A percentile compares a stretch with the other conserved stretches of the same genome.
Evolutionary conservation across 1,140 invertebrate species (phyloP).

Genomic region (Drosophila kikkawai): DNA sequence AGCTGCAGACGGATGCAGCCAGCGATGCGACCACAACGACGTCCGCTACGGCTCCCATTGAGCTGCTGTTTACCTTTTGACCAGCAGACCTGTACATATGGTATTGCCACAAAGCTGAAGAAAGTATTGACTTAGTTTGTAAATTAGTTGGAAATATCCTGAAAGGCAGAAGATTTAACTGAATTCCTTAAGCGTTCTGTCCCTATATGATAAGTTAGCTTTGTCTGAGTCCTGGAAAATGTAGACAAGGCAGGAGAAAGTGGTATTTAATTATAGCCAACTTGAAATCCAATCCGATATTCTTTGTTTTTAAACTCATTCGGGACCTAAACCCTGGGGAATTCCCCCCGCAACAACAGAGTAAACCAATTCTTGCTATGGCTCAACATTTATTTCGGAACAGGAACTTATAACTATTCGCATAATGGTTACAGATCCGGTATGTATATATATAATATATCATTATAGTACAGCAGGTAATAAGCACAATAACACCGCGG

Average conservation of each 20-base stretch:
- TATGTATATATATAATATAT: slow-evolving; percentile 29
- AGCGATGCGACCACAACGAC: slow-evolving; percentile 6
- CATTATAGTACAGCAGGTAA: slow-evolving; percentile 43
- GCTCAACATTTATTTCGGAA: slow-evolving; percentile 79
- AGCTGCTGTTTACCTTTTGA: slow-evolving; percentile 30
- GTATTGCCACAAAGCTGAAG: not conserved
- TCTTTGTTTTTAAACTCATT: not conserved
- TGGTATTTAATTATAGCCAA: not conserved
- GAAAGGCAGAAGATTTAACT: not conserved
- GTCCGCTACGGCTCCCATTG: not conserved
- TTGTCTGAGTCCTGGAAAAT: not conserved
- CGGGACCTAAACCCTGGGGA: not conserved
- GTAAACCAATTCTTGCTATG: slow-evolving; percentile 18
- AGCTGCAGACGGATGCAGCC: slow-evolving; percentile 31
- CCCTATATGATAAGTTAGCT: not conserved
- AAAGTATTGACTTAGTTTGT: not conserved
- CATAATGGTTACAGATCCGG: slow-evolving; percentile 55
- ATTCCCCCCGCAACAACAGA: not conserved
- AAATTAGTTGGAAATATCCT: not conserved
- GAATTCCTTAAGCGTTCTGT: not conserved
- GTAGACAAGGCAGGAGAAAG: not conserved
- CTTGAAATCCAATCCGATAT: not conserved
- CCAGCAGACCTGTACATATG: not conserved
- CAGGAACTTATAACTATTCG: slow-evolving; percentile 76
- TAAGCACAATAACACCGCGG: slow-evolving; percentile 30